Percentiles rank a stretch among this genome's conserved stretches.
Conservation (phyloP, 2,888 invertebrate genomes). For the Orgyia antiqua region DNA sequence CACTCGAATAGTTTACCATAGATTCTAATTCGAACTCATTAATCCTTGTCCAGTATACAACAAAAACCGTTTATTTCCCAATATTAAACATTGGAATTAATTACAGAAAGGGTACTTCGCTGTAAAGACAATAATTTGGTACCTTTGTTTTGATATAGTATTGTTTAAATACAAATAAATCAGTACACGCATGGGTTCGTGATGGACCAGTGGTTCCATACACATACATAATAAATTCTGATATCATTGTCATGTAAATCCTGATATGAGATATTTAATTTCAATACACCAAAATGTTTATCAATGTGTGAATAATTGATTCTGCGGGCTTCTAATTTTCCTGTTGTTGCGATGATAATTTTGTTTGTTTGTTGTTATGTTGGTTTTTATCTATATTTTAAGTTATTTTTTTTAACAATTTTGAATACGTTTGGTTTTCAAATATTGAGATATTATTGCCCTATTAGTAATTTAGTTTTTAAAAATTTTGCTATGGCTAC, state of each 20-base stretch:
- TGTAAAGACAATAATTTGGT: constrained; percentile 13
- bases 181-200: constrained; percentile 10
- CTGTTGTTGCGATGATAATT: not conserved
- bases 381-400: not conserved
- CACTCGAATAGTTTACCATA: not conserved
- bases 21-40: constrained; percentile 2
- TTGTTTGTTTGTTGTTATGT: not conserved
- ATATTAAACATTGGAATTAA: constrained; percentile 10
- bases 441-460: no score
- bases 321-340: constrained; percentile 4
- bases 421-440: no score
- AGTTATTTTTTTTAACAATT: no score
- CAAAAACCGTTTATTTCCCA: constrained; percentile 6
- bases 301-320: constrained; percentile 3
- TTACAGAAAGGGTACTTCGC: constrained; percentile 7
- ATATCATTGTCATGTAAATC: constrained; percentile 28
- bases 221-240: constrained; percentile 24
- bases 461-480: no score
- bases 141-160: constrained; percentile 23
- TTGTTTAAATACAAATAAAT: constrained; percentile 30
- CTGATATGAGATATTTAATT: constrained; percentile 16
- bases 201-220: constrained; percentile 18
- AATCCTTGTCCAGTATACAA: constrained; percentile 1
- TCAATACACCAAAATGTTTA: constrained; percentile 6
- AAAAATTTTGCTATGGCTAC: no score